phyloP scores from a whole-genome alignment of 2,113 vertebrate genomes.

The Beaufortia kweichowensis region DNA sequence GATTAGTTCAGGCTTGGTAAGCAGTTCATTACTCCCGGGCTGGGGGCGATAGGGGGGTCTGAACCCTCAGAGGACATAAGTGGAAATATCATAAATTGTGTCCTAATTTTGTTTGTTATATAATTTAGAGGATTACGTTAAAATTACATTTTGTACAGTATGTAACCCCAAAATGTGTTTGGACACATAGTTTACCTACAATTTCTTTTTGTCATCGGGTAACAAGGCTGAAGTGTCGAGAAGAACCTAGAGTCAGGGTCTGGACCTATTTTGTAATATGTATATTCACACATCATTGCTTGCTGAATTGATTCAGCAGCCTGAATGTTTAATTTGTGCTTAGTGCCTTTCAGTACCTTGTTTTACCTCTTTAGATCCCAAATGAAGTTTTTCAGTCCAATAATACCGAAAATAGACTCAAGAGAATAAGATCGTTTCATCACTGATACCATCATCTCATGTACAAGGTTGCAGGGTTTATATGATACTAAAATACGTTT shows the following conservation, averaged over 20 bases:
- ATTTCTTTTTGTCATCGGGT: too few relatives aligned
- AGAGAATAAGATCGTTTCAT: background rate
- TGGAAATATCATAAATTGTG: slow-evolving; percentile 15
- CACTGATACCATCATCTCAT: background rate
- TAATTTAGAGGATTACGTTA: background rate
- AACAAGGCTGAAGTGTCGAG: too few relatives aligned
- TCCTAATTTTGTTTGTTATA: slow-evolving; percentile 17
- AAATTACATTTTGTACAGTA: background rate
- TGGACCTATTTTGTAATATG: too few relatives aligned
- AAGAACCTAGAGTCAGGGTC: too few relatives aligned
- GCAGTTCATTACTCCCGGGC: slow-evolving; percentile 73
- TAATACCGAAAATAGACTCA: background rate
- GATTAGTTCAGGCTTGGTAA: slow-evolving; percentile 79
- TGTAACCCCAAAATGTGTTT: background rate
- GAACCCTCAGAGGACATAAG: slow-evolving; percentile 5
- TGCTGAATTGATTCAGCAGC: too few relatives aligned
- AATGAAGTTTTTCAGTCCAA: background rate
- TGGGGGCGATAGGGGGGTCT: slow-evolving; percentile 36
- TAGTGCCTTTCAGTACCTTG: too few relatives aligned
- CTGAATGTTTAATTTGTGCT: too few relatives aligned
- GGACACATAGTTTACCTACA: background rate
- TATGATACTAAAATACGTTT: background rate
- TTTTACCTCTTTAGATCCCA: too few relatives aligned
- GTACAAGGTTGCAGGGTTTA: slow-evolving; percentile 1
- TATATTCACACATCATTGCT: too few relatives aligned